Evolutionary conservation across 2,113 vertebrate genomes (phyloP).

Genomic region (Grallaria varia): DNA sequence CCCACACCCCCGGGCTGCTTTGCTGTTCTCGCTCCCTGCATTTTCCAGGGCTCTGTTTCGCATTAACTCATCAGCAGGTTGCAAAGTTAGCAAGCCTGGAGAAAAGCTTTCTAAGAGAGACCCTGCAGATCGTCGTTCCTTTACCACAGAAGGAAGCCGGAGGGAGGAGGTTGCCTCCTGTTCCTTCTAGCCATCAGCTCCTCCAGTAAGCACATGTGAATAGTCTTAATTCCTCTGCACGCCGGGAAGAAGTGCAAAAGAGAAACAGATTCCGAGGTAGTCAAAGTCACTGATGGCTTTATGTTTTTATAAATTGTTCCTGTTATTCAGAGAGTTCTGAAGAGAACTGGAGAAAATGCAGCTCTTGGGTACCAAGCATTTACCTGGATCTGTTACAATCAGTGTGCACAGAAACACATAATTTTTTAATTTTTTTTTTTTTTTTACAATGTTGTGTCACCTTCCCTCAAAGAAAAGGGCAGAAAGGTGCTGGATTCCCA

Average conservation of each 20-base stretch:
- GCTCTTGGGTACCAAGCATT: not conserved
- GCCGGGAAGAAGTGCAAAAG: not conserved
- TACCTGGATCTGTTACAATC: not conserved
- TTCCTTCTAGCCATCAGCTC: not conserved
- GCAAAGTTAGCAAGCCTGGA: not conserved
- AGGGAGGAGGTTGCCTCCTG: not conserved
- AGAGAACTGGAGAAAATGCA: not conserved
- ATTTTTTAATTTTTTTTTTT: not conserved
- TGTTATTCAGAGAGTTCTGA: not conserved
- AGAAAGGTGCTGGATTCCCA: not conserved
- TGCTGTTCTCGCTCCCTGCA: not conserved
- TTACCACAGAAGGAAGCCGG: not conserved
- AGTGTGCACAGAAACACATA: not conserved
- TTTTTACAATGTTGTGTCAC: not conserved
- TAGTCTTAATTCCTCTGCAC: not conserved
- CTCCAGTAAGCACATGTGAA: not conserved
- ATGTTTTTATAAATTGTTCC: not conserved
- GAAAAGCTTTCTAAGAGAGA: slow-evolving; percentile 42
- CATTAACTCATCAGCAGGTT: slow-evolving; percentile 55
- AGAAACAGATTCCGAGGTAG: not conserved
- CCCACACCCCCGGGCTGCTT: not conserved
- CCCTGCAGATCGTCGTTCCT: not conserved
- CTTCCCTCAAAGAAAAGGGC: not conserved
- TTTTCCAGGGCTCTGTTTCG: slow-evolving; percentile 41
- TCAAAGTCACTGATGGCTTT: not conserved